These are phyloP conservation scores for Punctoribates punctum DNA, from an alignment of 2,888 invertebrate species.

Conservation along the genomic window DNA sequence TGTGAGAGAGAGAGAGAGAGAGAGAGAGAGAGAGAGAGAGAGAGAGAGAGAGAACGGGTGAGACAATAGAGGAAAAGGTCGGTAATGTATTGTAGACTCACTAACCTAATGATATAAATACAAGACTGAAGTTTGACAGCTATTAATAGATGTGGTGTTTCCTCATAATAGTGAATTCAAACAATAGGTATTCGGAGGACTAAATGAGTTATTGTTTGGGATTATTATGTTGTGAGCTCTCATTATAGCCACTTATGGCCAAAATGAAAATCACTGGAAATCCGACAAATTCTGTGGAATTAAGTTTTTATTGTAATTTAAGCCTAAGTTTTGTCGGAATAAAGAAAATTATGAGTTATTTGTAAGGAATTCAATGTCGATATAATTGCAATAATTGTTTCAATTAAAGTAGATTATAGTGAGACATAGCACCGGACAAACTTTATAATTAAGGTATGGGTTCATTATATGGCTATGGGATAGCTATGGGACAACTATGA, in stretches of 20 bases:
- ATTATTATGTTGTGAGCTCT: background rate
- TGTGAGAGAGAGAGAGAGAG: background rate
- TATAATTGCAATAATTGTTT: background rate
- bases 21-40: background rate
- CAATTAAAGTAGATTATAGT: slow-evolving; percentile 26
- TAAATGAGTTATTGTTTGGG: slow-evolving; percentile 9
- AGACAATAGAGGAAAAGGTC: slow-evolving; percentile 7
- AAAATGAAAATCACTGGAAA: background rate
- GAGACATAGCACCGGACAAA: background rate
- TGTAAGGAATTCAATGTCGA: background rate
- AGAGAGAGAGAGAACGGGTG: background rate
- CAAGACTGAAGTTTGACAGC: background rate
- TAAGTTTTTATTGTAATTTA: background rate
- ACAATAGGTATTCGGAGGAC: background rate
- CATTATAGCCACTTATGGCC: background rate
- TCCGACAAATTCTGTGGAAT: background rate
- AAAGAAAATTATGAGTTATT: slow-evolving; percentile 8
- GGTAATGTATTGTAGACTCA: background rate
- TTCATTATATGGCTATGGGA: background rate
- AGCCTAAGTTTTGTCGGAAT: background rate
- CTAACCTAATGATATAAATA: slow-evolving; percentile 31
- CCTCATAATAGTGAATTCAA: background rate
- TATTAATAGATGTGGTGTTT: slow-evolving; percentile 27
- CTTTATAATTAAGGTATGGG: background rate
- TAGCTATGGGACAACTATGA: background rate